Evolutionary conservation across 2,797 vertebrate genomes (phyloP).

Genomic region (Ctenopoma kingsleyae): DNA sequence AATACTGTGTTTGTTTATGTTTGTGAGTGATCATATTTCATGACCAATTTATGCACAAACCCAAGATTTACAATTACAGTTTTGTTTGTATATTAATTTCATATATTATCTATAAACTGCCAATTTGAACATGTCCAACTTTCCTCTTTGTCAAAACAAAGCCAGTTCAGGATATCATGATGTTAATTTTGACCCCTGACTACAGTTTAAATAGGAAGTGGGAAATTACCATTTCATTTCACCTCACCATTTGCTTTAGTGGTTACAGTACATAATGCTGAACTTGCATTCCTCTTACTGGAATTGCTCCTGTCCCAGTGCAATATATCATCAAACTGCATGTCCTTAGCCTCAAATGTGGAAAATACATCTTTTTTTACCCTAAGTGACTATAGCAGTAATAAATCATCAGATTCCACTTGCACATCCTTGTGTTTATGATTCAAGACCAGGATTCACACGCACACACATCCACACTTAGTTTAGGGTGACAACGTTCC

Average conservation of each 20-base stretch:
- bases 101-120: too few species aligned
- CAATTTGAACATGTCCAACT: too few species aligned
- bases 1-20: too few species aligned
- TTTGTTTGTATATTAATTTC: too few species aligned
- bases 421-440: constrained; percentile 35
- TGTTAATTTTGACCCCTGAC: constrained; percentile 24
- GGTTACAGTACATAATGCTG: constrained; percentile 52
- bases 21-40: too few species aligned
- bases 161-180: constrained; percentile 5
- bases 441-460: constrained; percentile 46
- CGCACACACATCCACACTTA: neutral
- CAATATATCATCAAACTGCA: constrained; percentile 60
- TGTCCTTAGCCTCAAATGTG: constrained; percentile 25
- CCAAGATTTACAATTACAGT: too few species aligned
- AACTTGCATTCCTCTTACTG: constrained; percentile 60
- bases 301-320: constrained; percentile 48
- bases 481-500: constrained; percentile 14
- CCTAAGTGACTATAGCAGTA: constrained; percentile 33
- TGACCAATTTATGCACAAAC: too few species aligned
- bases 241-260: constrained; percentile 24
- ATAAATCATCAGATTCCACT: constrained; percentile 61
- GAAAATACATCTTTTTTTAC: constrained; percentile 34
- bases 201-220: constrained; percentile 38
- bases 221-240: constrained; percentile 15
- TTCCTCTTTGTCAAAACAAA: too few species aligned